Percentiles rank a stretch among this genome's conserved stretches.
phyloP scores from a whole-genome alignment of 1,140 invertebrate species.

The Pogonognathellus flavescens region DNA sequence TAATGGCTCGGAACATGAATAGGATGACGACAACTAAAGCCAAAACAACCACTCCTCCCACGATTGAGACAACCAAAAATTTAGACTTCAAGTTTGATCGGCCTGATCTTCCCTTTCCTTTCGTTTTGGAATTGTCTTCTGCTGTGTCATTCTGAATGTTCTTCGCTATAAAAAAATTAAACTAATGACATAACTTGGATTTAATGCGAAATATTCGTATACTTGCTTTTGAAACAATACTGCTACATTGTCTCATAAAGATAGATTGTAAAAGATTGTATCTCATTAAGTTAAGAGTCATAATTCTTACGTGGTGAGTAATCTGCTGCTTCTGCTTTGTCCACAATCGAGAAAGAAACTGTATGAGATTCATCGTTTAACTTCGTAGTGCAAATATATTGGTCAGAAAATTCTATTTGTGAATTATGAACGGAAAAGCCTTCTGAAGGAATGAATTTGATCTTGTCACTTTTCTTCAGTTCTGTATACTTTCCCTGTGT shows the following conservation, averaged over 20 bases:
- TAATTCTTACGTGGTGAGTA: not conserved
- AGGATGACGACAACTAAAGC: not conserved
- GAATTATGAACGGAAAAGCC: constrained; percentile 20
- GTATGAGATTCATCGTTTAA: constrained; percentile 15
- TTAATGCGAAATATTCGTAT: no score
- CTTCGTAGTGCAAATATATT: constrained; percentile 14
- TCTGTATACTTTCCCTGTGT: not conserved
- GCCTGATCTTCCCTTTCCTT: not conserved
- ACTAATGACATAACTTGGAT: no score
- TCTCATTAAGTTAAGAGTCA: not conserved
- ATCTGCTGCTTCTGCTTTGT: not conserved
- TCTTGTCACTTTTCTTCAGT: not conserved
- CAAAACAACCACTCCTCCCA: not conserved
- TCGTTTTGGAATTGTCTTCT: not conserved
- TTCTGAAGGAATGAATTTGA: not conserved
- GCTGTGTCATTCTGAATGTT: not conserved
- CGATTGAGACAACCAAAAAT: not conserved
- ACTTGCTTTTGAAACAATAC: no score
- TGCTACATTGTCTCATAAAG: no score
- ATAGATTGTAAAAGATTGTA: no score
- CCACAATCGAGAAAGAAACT: not conserved
- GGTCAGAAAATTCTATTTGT: not conserved
- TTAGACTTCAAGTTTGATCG: not conserved
- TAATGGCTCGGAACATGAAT: constrained; percentile 19
- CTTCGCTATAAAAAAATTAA: not conserved